These are phyloP conservation scores for Alviniconcha strummeri DNA, from an alignment of 2,888 invertebrate genomes.

Conservation along the genomic window DNA sequence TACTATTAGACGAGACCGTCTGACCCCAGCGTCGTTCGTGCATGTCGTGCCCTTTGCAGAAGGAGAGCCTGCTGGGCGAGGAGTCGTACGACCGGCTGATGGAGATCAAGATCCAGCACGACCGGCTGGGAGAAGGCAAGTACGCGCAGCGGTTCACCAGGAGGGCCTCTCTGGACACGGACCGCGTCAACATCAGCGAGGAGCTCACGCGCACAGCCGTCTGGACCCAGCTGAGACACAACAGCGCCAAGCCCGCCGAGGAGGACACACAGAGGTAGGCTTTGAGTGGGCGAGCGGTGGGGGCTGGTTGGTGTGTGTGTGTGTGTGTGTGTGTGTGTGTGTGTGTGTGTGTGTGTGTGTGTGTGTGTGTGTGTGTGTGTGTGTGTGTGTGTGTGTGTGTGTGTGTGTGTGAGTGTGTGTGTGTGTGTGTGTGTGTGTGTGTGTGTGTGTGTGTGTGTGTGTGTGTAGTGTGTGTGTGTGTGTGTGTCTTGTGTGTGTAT, in stretches of 20 bases:
- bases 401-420: too few relatives aligned
- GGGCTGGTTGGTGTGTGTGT: neutral
- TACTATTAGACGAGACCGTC: too few relatives aligned
- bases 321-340: too few relatives aligned
- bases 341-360: too few relatives aligned
- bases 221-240: conserved; percentile 77
- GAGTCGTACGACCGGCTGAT: conserved; percentile 42
- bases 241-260: conserved; percentile 36
- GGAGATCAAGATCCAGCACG: conserved; percentile 41
- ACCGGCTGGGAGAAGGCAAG: conserved; percentile 45
- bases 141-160: conserved; percentile 41
- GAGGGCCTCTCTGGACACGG: conserved; percentile 49
- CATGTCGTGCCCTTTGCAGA: conserved; percentile 20
- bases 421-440: too few relatives aligned
- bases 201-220: conserved; percentile 95
- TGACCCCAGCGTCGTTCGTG: too few relatives aligned
- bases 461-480: too few relatives aligned
- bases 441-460: too few relatives aligned
- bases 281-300: neutral
- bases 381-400: too few relatives aligned
- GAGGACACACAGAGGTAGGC: conserved; percentile 20
- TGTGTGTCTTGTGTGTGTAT: too few relatives aligned
- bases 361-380: too few relatives aligned
- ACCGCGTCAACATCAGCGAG: conserved; percentile 81
- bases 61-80: conserved; percentile 33